Evolutionary conservation across 2,888 invertebrate species (phyloP), one percentile per base, ranked within the genome.

Genomic region (Shargacucullia verbasci): DNA sequence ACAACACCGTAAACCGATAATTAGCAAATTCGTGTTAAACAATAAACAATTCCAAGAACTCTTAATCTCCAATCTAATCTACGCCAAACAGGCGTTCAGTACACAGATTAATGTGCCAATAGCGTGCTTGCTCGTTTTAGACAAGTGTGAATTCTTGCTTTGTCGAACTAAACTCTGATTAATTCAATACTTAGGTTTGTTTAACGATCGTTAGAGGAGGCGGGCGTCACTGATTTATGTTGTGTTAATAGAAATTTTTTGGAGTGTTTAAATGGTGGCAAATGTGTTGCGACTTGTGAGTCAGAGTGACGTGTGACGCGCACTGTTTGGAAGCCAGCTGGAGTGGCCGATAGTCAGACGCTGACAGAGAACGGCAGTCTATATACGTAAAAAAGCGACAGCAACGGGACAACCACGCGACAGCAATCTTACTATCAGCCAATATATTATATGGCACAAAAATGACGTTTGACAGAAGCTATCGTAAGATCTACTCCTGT

Each of bases 191-290:
- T 59, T 57, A 38, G 44, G 57, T 55, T 54, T 43, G 46, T 64
- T 53, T 70, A 76, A 74, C 61, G 74, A 58, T 74, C 73, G 73
- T 74, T 74, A 76, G 73, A 54, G 47, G 34, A 48, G 73, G 76
- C 62, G 72, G 70, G 47, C 4, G 50, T 14, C 27, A 37, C 56
- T 70, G 74, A 74, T 76, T 74, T 73, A 74, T 74, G 57, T 64
- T 35, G 63, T 73, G 74, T 46, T 76, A 76, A 74, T 76, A 66
- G 73, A 63, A 59, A 56, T 65, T 63, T 52, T 68, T 69, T 62
- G 60, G 46, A 59, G 44, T 50, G 40, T 41, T 59, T 34, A 25
- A 48, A 67, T 67, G 59, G 67, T 67, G 65, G 56, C 45, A 57
- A 57, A 53, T 57, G 58, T 37, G 37, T 39, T 15, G 33, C 29